Percentiles rank a stretch among this genome's conserved stretches.
phyloP scores from a whole-genome alignment of 2,113 vertebrate species.

The Hydrochoerus hydrochaeris region DNA sequence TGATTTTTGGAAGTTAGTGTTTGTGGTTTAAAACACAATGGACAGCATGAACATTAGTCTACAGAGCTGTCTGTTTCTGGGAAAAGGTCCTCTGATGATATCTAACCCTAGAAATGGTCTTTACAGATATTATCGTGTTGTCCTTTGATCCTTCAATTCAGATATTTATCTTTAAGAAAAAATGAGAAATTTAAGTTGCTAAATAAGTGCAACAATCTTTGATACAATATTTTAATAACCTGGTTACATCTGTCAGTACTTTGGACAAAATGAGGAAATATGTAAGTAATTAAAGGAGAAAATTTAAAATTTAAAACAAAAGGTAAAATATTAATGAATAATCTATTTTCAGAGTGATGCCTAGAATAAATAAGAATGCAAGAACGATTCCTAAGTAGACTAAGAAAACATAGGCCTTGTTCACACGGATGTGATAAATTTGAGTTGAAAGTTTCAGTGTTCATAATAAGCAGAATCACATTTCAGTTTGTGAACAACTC shows the following conservation, averaged over 20 bases:
- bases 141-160: neutral
- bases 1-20: neutral
- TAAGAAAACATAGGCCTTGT: neutral
- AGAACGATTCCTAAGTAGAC: neutral
- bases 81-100: neutral
- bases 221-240: constrained; percentile 53
- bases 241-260: constrained; percentile 33
- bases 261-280: constrained; percentile 44
- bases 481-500: neutral
- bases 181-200: neutral
- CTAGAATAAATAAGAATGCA: neutral
- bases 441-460: constrained; percentile 23
- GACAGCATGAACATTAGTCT: neutral
- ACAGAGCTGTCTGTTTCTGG: neutral
- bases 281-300: neutral
- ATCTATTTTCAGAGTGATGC: neutral
- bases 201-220: constrained; percentile 4
- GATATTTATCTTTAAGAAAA: neutral
- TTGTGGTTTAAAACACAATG: neutral
- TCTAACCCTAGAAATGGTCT: neutral
- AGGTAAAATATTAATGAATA: neutral
- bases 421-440: constrained; percentile 7
- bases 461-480: neutral
- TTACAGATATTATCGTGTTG: neutral
- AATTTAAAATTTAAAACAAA: neutral